Conservation (phyloP, 2,797 vertebrate genomes). For the Otus scops region DNA sequence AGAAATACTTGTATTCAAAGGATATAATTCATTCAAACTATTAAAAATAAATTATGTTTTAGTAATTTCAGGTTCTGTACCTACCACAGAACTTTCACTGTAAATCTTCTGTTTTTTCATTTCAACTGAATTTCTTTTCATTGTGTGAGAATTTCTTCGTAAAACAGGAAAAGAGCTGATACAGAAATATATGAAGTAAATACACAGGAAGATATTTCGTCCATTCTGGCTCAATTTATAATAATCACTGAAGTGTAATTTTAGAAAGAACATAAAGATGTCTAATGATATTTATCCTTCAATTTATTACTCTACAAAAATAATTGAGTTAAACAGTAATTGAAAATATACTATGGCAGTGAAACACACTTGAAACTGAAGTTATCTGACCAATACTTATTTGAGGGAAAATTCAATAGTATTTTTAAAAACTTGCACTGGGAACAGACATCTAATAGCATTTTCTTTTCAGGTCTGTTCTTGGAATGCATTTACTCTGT, state of each 20-base stretch:
- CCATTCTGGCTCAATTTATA: neutral
- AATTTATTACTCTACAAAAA: neutral
- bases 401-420: neutral
- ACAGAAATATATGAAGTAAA: neutral
- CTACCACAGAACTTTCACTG: neutral
- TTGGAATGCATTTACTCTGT: neutral
- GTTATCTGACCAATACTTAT: neutral
- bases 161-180: neutral
- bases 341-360: neutral
- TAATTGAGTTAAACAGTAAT: neutral
- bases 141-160: neutral
- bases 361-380: neutral
- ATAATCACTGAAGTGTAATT: neutral
- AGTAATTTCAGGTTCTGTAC: neutral
- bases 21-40: neutral
- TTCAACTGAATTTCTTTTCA: neutral
- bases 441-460: neutral
- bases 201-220: neutral
- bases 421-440: neutral
- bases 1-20: neutral
- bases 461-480: neutral
- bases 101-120: neutral
- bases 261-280: neutral
- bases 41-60: neutral
- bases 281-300: neutral